Evolutionary conservation across 2,113 vertebrate species (phyloP).

Genomic region (Charadrius vociferus): DNA sequence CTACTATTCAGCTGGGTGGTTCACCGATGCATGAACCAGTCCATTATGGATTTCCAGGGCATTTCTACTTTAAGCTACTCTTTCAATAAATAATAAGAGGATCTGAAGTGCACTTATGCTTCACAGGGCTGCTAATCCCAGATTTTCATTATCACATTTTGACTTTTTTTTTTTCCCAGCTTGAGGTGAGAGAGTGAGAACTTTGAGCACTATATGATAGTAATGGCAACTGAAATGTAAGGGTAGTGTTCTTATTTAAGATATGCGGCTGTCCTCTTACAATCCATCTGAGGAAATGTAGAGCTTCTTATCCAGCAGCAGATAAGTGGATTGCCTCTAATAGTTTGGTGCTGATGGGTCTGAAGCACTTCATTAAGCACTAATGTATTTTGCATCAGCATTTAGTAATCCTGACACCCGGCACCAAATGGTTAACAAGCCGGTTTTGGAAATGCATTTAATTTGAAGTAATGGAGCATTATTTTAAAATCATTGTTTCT

Average conservation of each 20-base stretch:
- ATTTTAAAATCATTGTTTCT: not conserved
- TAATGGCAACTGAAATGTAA: not conserved
- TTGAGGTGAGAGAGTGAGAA: conserved; percentile 26
- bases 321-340: conserved; percentile 24
- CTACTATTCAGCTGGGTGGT: not conserved
- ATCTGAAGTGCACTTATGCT: conserved; percentile 18
- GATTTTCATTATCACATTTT: conserved; percentile 31
- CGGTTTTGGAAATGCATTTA: not conserved
- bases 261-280: not conserved
- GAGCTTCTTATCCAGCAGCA: conserved; percentile 9
- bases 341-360: conserved; percentile 13
- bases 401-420: not conserved
- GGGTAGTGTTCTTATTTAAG: not conserved
- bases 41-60: conserved; percentile 23
- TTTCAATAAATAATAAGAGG: conserved; percentile 46
- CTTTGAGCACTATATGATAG: not conserved
- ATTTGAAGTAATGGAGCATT: not conserved
- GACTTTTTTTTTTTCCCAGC: not conserved
- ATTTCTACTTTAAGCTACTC: conserved; percentile 24
- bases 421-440: conserved; percentile 9
- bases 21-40: not conserved
- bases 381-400: conserved; percentile 18
- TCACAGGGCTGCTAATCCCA: conserved; percentile 5
- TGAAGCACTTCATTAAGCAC: conserved; percentile 39
- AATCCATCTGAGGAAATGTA: not conserved